Evolutionary conservation across 1,140 invertebrate genomes (phyloP), one percentile per base, ranked within the genome.

Genomic region (Tigriopus japonicus): DNA sequence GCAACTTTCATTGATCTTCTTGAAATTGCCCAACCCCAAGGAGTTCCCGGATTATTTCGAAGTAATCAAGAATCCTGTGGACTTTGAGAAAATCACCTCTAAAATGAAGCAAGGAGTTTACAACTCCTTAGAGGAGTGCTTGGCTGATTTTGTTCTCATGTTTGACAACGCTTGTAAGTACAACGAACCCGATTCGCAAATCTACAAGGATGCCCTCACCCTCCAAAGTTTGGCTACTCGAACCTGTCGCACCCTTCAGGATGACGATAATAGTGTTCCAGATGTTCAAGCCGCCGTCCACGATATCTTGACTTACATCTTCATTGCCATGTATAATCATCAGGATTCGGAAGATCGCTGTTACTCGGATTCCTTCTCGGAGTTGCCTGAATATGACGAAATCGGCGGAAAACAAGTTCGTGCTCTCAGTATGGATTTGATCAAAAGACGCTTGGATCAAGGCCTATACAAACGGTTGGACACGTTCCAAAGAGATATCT

Each of bases 91-190:
- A 64, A 97, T 99, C 63, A 82, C 85, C 0, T 83, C 87, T 52
- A 92, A 90, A 68, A 74, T 95, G 43, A 87, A 86, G 69, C 80
- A 80, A 40, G 71, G 67, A 24, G 71, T 71, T 1, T 98, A 98
- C 70, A 83, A 85, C 14, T 82, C 77, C 60, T 74, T 98, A 9
- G 91, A 95, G 56, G 90, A 96, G 64, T 73, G 98, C 43, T 82
- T 92, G 0, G 80, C 84, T 0, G 95, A 99, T 73, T 87, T 98
- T 68, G 83, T 91, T 65, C 75, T 96, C 14, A 96, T 98, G 90
- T 94, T 98, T 72, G 93, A 98, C 67, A 99, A 99, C 72, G 95
- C 94, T 24, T 98, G 92, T 75, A 95, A 95, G 74, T 99, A 95
- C 71, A 98, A 99, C 72, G 95, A 98, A 71, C 94, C 95, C 0